These are phyloP conservation scores for Amphiprion clarkii DNA, from an alignment of 2,797 vertebrate genomes.

Conservation along the genomic window DNA sequence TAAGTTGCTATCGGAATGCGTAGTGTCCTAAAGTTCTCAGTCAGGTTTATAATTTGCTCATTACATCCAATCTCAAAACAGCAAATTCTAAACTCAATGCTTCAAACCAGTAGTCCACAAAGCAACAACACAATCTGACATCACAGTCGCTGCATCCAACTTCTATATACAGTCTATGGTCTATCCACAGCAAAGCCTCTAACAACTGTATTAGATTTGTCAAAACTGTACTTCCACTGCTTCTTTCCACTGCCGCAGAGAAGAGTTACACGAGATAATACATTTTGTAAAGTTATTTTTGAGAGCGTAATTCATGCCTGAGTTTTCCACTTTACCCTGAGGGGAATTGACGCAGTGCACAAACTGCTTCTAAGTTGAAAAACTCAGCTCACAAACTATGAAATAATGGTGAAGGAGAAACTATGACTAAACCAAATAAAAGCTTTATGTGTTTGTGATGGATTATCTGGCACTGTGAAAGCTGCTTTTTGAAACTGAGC, in stretches of 20 bases:
- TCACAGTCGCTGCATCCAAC: too few relatives aligned
- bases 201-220: not conserved
- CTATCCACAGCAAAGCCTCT: not conserved
- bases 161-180: too few relatives aligned
- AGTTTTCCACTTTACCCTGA: not conserved
- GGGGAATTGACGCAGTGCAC: not conserved
- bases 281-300: not conserved
- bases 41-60: too few relatives aligned
- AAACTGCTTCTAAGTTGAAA: not conserved
- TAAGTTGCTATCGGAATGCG: too few relatives aligned
- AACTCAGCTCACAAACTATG: not conserved
- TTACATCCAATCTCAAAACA: too few relatives aligned
- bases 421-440: conserved; percentile 19
- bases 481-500: conserved; percentile 33
- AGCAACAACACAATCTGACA: too few relatives aligned
- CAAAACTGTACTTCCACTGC: not conserved
- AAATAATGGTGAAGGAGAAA: conserved; percentile 1
- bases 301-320: not conserved
- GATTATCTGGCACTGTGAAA: conserved; percentile 31
- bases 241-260: not conserved
- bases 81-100: too few relatives aligned
- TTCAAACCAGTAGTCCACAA: too few relatives aligned
- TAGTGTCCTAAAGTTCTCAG: too few relatives aligned
- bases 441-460: conserved; percentile 24
- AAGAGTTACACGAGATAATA: not conserved